Evolutionary conservation across 2,113 vertebrate genomes (phyloP), one percentile per base, ranked within the genome.

Genomic region (Halcyon malimbica): DNA sequence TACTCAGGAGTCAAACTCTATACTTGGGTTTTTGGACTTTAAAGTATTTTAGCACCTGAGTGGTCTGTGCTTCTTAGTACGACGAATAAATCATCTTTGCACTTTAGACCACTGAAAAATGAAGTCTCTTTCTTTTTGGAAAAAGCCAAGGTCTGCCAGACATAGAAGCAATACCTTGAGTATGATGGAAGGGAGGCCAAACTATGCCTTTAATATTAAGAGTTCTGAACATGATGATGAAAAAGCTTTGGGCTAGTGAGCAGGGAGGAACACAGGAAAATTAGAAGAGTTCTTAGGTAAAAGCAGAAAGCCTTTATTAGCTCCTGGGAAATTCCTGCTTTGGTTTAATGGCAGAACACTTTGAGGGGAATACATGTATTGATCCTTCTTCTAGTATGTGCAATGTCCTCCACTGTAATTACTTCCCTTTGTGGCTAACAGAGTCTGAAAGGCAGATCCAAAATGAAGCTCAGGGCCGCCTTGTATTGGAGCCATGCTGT

Each of bases 381-480:
- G 76, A 92, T 88, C 46, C 44, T 84, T 83, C 35, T 97, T 92
- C 85, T 84, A 79, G 64, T 83, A 18, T 83, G 59, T 90, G 54
- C 68, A 73, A n/a, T 92, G 82, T 95, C 93, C 59, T 92, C 77
- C 70, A 51, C 63, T 77, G 80, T 93, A 96, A 96, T 96, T 92
- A 96, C 91, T 59, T 97, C 63, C 11, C 70, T 94, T 84, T 85
- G 60, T 59, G 24, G 81, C 62, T 83, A 83, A 41, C 92, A 91
- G 63, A 93, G 56, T 83, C 79, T 92, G 88, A 97, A 83, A 95
- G 73, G 68, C 65, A 81, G 44, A 41, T 90, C 50, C 82, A 79
- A 94, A 95, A 78, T 91, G 44, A 83, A 91, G 54, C 84, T 62
- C n/a, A 14, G 65, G 28, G 46, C 65, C 79, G 46, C 65, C 79